Evolutionary conservation across 2,888 invertebrate species (phyloP).

Genomic region (Synanthedon myopaeformis): DNA sequence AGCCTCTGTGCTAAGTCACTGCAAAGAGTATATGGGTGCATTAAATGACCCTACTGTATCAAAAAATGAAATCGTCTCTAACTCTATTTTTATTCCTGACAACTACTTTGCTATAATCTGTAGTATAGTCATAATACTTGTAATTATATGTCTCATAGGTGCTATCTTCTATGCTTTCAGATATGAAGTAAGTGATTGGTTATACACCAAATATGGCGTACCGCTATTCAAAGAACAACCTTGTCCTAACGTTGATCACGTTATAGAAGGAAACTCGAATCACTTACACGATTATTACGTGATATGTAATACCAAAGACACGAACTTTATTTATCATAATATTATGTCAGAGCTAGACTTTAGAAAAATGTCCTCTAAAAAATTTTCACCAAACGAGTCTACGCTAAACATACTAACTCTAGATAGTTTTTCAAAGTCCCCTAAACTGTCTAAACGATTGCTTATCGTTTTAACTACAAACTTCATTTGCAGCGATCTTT

Average conservation of each 20-base stretch:
- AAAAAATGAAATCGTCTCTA: conserved; percentile 65
- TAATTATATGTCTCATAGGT: conserved; percentile 76
- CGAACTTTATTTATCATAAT: conserved; percentile 75
- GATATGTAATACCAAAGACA: conserved; percentile 87
- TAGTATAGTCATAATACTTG: conserved; percentile 76
- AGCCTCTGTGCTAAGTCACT: conserved; percentile 67
- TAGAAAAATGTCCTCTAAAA: conserved; percentile 78
- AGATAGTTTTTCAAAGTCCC: conserved; percentile 60
- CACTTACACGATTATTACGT: conserved; percentile 89
- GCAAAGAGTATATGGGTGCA: conserved; percentile 74
- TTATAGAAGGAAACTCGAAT: conserved; percentile 76
- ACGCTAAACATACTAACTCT: conserved; percentile 72
- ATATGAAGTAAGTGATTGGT: conserved; percentile 82
- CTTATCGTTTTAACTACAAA: conserved; percentile 73
- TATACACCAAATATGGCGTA: conserved; percentile 82
- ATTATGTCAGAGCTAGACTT: conserved; percentile 79
- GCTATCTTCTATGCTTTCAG: conserved; percentile 81
- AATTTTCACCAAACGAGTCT: conserved; percentile 75
- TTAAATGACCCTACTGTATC: conserved; percentile 54
- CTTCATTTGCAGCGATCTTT: conserved; percentile 58
- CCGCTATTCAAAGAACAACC: conserved; percentile 82
- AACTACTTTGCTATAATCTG: conserved; percentile 82
- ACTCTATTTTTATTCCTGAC: conserved; percentile 74
- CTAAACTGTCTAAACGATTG: conserved; percentile 62
- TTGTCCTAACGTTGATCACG: conserved; percentile 66